Evolutionary conservation across 1,140 invertebrate genomes (phyloP), one percentile per base, ranked within the genome.

Genomic region (Calephelis virginiensis): DNA sequence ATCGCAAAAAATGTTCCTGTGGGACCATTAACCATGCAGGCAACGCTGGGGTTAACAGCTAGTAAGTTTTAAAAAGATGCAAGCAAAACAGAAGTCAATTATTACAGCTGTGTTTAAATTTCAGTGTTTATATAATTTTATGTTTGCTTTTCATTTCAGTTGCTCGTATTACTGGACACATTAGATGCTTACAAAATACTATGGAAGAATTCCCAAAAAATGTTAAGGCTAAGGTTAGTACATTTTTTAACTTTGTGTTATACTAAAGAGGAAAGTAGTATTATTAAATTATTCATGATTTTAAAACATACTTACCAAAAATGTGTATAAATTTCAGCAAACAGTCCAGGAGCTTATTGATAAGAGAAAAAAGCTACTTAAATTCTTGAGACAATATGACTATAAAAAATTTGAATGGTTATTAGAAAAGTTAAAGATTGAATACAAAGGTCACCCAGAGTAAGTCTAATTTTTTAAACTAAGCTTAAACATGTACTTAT

Each of bases 401-500:
- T 97, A 97, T 82, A 95, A 95, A 73, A 93, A 94, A 59, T 98
- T 96, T 84, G 96, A 97, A 85, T 98, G 96, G 96, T 74, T 98
- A n/a, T 77, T 97, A 8, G 95, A 97, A 74, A 93, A 94, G 80
- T 84, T 98, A 1, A 94, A 97, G 74, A 90, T 98, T 69, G 91
- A 94, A 48, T 97, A 96, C 76, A 95, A 95, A 78, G 93, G 94
- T 37, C 81, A 90, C 67, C 94, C 95, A 7, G 74, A 85, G 93
- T 94, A 93, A 88, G 91, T 73, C 46, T 49, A 53, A 38, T 63
- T 78, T 48, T 64, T 66, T n/a, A 53, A 46, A 8, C 53, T 38
- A 37, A 43, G 1, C 8, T 43, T 43, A 8, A 43, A 43, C 1
- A 5, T 43, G 28, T 28, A 28, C 28, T 28, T 28, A 28, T 28